Base-by-base conservation (phyloP, 2,113 vertebrate genomes). In the Poecile atricapillus region DNA sequence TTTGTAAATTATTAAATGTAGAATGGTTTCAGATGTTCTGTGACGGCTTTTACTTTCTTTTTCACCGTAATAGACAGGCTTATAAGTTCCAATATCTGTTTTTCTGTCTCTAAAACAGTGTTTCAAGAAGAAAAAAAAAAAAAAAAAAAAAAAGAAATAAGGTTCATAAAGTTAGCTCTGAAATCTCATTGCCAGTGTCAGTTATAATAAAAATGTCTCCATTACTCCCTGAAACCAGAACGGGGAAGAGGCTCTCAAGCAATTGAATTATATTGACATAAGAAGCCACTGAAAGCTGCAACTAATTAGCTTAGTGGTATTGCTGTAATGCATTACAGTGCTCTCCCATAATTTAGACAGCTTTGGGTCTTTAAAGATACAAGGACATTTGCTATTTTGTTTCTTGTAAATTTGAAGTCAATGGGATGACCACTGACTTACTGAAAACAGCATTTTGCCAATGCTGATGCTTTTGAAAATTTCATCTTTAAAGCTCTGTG, bases 221-320 rank as follows among this genome's bases (percentile, higher is more conserved):
- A 71, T 87, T 95, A 83, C 19, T 94, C 15, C 20, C 79, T 47
- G 64, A 91, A 90, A 87, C 16, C 43, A 89, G 46, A 92, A 69
- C 2, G 1, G 5, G 9, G 19, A 95, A 90, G 14, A 92, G 10
- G 22, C 31, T 93, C 31, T 93, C 68, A 89, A 88, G 53, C 22
- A 83, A 77, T 74, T 96, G 85, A 89, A 84, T 95, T 93, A 60
- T 96, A 84, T 60, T 94, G 76, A 92, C 60, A 75, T 23, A 71
- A 71, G 75, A 86, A 91, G 15, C 30, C 25, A 71, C 47, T 81
- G 79, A 82, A 96, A 96, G 52, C 28, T 88, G 33, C 28, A 86
- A 77, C 52, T 90, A 93, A 96, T 95, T 96, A 92, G 44, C 60
- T 88, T 5, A 49, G 67, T 41, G 18, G 13, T 78, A 80, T 78